Evolutionary conservation across 2,888 invertebrate genomes (phyloP).

Genomic region (Encarsia formosa): DNA sequence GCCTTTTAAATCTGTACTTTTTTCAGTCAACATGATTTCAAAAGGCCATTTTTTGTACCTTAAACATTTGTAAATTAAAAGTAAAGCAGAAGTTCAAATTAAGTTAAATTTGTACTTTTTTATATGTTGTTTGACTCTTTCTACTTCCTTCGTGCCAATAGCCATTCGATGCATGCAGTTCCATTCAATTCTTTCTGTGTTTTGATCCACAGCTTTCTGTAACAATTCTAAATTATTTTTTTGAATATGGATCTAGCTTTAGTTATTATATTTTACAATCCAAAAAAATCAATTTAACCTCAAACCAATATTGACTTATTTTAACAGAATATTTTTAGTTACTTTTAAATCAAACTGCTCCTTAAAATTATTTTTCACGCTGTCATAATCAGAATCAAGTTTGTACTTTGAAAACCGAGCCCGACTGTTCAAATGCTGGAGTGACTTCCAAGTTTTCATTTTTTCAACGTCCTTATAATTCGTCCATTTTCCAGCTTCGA

Average conservation of each 20-base stretch:
- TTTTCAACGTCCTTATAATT: conserved; percentile 34
- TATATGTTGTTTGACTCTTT: conserved; percentile 29
- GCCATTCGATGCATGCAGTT: conserved; percentile 33
- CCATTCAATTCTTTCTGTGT: conserved; percentile 38
- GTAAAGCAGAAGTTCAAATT: not conserved
- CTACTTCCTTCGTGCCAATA: conserved; percentile 16
- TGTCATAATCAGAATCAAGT: conserved; percentile 31
- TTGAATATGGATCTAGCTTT: not conserved
- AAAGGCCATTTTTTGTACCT: conserved; percentile 42
- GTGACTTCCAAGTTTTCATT: conserved; percentile 36
- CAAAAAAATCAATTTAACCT: not conserved
- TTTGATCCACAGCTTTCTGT: conserved; percentile 27
- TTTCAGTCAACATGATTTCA: conserved; percentile 29
- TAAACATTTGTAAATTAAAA: not conserved
- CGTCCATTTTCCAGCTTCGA: conserved; percentile 33
- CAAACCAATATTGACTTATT: not conserved
- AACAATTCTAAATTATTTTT: not conserved
- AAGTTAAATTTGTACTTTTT: conserved; percentile 33
- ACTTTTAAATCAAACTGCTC: conserved; percentile 34
- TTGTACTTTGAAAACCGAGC: conserved; percentile 39
- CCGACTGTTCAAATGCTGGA: conserved; percentile 36
- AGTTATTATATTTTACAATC: not conserved
- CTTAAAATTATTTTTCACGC: conserved; percentile 31
- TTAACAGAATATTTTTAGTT: not conserved
- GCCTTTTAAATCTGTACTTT: no score